Base-by-base conservation (phyloP, 1,140 invertebrate species). In the Habropoda laboriosa region DNA sequence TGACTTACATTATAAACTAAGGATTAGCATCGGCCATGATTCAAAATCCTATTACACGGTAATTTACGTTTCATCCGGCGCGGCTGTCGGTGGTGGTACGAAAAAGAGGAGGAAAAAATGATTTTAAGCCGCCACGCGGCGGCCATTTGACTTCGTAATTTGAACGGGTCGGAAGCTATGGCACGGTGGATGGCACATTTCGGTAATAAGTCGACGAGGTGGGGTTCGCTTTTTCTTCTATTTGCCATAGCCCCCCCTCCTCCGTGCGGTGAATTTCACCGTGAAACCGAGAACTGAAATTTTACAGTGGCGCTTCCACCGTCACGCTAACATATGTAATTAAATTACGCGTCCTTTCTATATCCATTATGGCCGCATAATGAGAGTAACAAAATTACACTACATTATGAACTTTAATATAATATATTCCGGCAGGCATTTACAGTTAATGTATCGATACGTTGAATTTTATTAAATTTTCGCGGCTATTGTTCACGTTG, bases 11-110 rank as follows among this genome's bases (percentile, higher is more conserved):
- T 61, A 61, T 61, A 63, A 76, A 51, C 45, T 16, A 61, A 57
- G 78, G 61, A 79, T 82, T 74, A 77, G 27, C 57, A 78, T 61
- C 66, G 74, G n/a, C 35, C 45, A 47, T 63, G 60, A 61, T 67
- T 61, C 49, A 61, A 40, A 82, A 84, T 82, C 70, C 80, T 58
- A 79, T 84, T 84, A 84, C 38, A 68, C 74, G 75, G 81, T 82
- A 82, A 84, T 82, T 82, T 75, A 55, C 55, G 66, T 75, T 68
- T 42, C 38, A 57, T 63, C 42, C 72, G 58, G 27, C 8, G 1
- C 47, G 38, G 27, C 4, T 13, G 4, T 2, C 21, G 21, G 4
- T 27, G 35, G 3, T 3, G 6, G 5, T 3, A 32, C n/a, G 13
- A 61, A 21, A 55, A 8, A 45, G 10, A 24, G 51, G n/a, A 2